Percentiles rank a stretch among this genome's conserved stretches.
phyloP scores from a whole-genome alignment of 2,888 invertebrate species.

The Lasioglossum leucozonium region DNA sequence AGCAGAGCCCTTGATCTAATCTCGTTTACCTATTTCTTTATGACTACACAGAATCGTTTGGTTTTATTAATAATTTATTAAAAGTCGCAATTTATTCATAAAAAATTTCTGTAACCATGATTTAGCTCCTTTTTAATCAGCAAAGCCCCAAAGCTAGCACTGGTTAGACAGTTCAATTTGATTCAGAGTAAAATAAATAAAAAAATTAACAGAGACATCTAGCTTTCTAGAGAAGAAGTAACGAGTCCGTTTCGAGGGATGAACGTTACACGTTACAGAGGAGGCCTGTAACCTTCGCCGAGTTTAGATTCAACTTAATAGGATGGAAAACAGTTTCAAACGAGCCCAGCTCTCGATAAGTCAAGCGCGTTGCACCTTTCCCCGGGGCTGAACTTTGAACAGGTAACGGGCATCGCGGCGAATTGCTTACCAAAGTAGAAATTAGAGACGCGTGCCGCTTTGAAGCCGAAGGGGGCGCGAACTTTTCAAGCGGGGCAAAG shows the following conservation, averaged over 20 bases:
- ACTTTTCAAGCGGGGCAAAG: constrained; percentile 36
- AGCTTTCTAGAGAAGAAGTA: background rate
- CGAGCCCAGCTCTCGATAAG: constrained; percentile 29
- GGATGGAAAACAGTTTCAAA: background rate
- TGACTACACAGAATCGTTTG: no score
- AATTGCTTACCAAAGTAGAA: constrained; percentile 51
- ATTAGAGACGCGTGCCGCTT: constrained; percentile 47
- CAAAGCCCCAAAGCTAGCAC: no score
- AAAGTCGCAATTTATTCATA: no score
- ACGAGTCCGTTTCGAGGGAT: background rate
- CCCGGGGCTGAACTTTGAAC: background rate
- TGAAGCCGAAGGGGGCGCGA: constrained; percentile 39
- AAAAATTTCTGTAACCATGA: no score
- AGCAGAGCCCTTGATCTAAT: no score
- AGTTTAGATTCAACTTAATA: background rate
- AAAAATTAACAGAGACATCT: background rate
- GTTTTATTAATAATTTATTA: no score
- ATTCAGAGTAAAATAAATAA: background rate
- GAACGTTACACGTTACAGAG: background rate
- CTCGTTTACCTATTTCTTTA: no score
- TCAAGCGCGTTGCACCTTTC: constrained; percentile 26
- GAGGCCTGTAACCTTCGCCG: background rate
- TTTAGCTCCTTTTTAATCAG: no score
- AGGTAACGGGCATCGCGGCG: constrained; percentile 15
- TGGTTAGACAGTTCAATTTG: no score